Evolutionary conservation across 2,797 vertebrate species (phyloP), one percentile per base, ranked within the genome.

Genomic region (Danio choprae): DNA sequence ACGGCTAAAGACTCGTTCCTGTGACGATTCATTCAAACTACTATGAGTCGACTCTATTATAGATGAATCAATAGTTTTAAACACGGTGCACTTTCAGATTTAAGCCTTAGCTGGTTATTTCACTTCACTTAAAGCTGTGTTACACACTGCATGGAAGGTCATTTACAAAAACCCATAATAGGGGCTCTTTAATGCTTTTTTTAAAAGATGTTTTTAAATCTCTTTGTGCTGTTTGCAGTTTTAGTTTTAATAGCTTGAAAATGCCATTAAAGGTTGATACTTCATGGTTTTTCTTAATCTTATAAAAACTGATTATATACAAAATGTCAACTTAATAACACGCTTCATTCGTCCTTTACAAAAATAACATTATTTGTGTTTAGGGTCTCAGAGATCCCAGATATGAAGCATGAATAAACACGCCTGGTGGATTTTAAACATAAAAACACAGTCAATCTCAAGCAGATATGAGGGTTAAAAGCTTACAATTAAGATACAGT

Each of bases 291-390:
- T 64, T 64, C 6, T 13, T 29, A 50, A 3, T 68, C 8, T 51
- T 15, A 65, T 36, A 20, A n/a, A 22, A 68, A 16, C 15, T 56
- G 38, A 55, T 56, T 22, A 13, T 56, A 72, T 55, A 56, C n/a
- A 16, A 71, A 58, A 72, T 72, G 51, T 72, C 69, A 72, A 56
- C 38, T 29, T 72, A 72, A 72, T 58, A 72, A 44, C 18, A 72
- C 0, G 18, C n/a, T 58, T 72, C 53, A 58, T 15, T 51, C 18
- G 50, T 56, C 51, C 51, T 72, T 51, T 38, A 58, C 18, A 22
- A 64, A 58, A 22, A 72, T 15, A 1, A 20, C 38, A 56, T 58
- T 20, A 40, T 71, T 55, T 41, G 51, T 9, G 69, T 56, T 43
- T 15, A 9, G 18, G 69, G n/a, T 43, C 16, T 51, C 4, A 11